Percentiles rank a stretch among this genome's conserved stretches.
Conservation (phyloP, 2,888 invertebrate species). For the Xestia xanthographa region DNA sequence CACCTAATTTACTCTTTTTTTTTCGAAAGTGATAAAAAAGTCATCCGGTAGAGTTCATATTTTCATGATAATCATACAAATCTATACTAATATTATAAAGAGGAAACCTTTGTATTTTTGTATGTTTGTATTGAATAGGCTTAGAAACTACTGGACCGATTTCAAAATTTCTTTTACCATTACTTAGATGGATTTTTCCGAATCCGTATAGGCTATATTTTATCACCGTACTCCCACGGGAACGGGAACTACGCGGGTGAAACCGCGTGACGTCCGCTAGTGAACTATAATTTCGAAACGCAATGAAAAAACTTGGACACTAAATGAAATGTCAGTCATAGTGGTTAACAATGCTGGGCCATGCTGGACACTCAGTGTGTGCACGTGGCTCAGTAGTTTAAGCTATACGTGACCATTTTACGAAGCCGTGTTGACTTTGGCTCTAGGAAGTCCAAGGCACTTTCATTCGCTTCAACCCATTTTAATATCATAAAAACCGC, state of each 20-base stretch:
- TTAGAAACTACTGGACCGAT: no score
- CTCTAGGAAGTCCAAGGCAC: neutral
- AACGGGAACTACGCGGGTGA: no score
- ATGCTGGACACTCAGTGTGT: slow-evolving; percentile 20
- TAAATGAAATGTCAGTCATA: slow-evolving; percentile 18
- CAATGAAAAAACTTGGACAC: neutral
- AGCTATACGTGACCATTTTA: slow-evolving; percentile 39
- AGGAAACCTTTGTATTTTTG: no score
- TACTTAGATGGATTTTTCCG: no score
- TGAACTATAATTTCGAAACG: neutral
- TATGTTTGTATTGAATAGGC: no score
- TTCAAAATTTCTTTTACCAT: no score
- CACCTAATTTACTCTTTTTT: no score
- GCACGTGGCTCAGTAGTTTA: slow-evolving; percentile 22
- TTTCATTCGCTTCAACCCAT: neutral
- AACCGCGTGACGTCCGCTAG: no score
- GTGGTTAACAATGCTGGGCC: slow-evolving; percentile 6
- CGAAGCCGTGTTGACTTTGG: slow-evolving; percentile 17
- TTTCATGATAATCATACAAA: neutral
- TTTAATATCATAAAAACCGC: neutral
- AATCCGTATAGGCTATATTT: no score
- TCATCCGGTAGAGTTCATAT: neutral
- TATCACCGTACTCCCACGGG: no score
- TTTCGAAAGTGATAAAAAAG: no score
- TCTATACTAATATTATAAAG: no score